Evolutionary conservation across 2,888 invertebrate species (phyloP), one percentile per base, ranked within the genome.

Genomic region (Crepidodera aurea): DNA sequence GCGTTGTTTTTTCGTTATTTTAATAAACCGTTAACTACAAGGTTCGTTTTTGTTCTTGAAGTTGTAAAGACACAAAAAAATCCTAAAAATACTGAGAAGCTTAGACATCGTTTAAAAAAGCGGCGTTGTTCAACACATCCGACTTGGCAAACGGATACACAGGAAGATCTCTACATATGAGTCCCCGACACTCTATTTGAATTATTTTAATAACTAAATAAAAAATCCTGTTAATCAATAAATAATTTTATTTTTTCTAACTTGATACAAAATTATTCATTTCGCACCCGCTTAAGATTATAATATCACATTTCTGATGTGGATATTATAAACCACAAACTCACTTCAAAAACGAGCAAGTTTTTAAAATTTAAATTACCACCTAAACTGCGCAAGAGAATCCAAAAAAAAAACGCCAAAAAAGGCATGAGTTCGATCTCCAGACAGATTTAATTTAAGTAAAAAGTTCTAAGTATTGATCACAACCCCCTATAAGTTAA

Each of bases 241-340:
- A 60, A 62, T 65, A 62, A 60, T 60, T 60, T 59, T 57, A 51
- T 54, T 55, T 59, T 57, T 48, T 63, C 37, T 27, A 51, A 59
- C 60, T 65, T 60, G 40, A 67, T 67, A 67, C 65, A 67, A 67
- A 67, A 65, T 67, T 65, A 65, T 51, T 51, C 46, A 66, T 56
- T 57, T 58, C 44, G 48, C 46, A 39, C 32, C 62, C 63, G 62
- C 66, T 68, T 68, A 48, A 68, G 63, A 65, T 65, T 63, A 68
- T 86, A 87, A 87, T 87, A 87, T 87, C 87, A 87, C 87, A 87
- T 87, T 86, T 87, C 86, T 87, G 81, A 87, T 87, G 87, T 86
- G 87, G 87, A 87, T 87, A 87, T 87, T 87, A 86, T 83, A 74
- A 76, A 71, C 78, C 78, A 79, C 78, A 76, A 69, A 65, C 64